phyloP scores from a whole-genome alignment of 2,113 vertebrate species.

The Eleginops maclovinus region DNA sequence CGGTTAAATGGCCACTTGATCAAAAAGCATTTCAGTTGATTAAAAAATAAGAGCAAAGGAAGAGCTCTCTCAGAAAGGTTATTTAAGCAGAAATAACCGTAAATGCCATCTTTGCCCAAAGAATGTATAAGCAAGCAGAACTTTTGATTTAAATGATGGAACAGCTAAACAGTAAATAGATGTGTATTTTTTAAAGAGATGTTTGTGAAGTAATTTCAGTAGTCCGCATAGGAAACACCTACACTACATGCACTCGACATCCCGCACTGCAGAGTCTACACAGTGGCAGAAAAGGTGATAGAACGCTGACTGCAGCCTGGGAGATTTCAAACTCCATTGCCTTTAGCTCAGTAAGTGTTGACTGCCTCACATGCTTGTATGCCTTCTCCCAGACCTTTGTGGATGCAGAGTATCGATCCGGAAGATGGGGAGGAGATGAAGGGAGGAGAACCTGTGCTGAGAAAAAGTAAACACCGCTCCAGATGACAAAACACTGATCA shows the following conservation, averaged over 20 bases:
- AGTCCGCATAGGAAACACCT: conserved; percentile 25
- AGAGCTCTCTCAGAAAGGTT: conserved; percentile 62
- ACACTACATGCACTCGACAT: conserved; percentile 25
- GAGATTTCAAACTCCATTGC: conserved; percentile 67
- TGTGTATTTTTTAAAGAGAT: neutral
- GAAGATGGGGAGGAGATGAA: conserved; percentile 75
- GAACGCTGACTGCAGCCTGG: conserved; percentile 48
- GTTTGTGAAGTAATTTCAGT: conserved; percentile 5
- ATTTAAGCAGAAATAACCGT: conserved; percentile 40
- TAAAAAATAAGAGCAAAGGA: conserved; percentile 64
- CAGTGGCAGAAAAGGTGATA: conserved; percentile 60
- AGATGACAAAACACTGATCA: conserved; percentile 94
- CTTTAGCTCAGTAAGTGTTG: conserved; percentile 63
- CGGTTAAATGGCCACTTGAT: conserved; percentile 67
- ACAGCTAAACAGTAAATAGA: neutral
- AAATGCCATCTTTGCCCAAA: neutral
- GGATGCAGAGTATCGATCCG: conserved; percentile 88
- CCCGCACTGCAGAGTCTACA: conserved; percentile 21
- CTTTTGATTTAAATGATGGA: neutral
- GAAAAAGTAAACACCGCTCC: conserved; percentile 90
- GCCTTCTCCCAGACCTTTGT: conserved; percentile 83
- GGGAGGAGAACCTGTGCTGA: conserved; percentile 72
- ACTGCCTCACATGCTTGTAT: conserved; percentile 79
- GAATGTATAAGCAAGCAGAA: neutral
- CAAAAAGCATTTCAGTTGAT: conserved; percentile 55